Evolutionary conservation across 2,888 invertebrate genomes (phyloP), one percentile per base, ranked within the genome.

Genomic region (Drosophila stalkeri): DNA sequence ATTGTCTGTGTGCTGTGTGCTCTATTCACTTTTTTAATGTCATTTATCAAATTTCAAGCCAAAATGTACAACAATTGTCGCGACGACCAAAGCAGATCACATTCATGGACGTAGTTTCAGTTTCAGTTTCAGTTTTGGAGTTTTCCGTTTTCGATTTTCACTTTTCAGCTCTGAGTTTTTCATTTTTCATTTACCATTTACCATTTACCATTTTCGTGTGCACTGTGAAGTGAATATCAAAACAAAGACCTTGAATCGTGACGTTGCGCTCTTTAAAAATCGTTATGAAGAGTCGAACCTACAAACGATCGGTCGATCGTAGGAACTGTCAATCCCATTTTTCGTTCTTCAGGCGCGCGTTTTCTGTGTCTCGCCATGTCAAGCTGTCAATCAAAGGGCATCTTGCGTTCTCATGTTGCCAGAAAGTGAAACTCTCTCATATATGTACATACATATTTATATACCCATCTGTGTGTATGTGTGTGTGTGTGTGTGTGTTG

Each of bases 31-130:
- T 12, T 55, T 73, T 73, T 72, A 65, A 75, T 65, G 73, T 88
- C 82, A 86, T 86, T 90, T 90, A 90, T 86, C 90, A 86, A 90
- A 86, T 86, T 90, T 88, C 90, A 82, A 82, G 77, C 75, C 64
- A 71, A 62, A 65, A 68, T 72, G 43, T 44, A 67, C 31, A 81
- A 77, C 81, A 81, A 78, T 75, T 39, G 75, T 55, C 33, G 73
- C 47, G 27, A 55, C 55, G 64, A 80, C 73, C 65, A 77, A 82
- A 80, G 86, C 84, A 90, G 86, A 90, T 90, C 84, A 90, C 75
- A 67, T 77, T 65, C 52, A 47, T 70, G 57, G 46, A 62, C 31
- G 57, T 35, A 35, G 41, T 76, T 11, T 70, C 43, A 31, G n/a
- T 76, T 11, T 70, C 46, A 31, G n/a, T 49, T 51, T 51, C 31